phyloP scores from a whole-genome alignment of 2,797 vertebrate species.

The Pelodytes ibericus region DNA sequence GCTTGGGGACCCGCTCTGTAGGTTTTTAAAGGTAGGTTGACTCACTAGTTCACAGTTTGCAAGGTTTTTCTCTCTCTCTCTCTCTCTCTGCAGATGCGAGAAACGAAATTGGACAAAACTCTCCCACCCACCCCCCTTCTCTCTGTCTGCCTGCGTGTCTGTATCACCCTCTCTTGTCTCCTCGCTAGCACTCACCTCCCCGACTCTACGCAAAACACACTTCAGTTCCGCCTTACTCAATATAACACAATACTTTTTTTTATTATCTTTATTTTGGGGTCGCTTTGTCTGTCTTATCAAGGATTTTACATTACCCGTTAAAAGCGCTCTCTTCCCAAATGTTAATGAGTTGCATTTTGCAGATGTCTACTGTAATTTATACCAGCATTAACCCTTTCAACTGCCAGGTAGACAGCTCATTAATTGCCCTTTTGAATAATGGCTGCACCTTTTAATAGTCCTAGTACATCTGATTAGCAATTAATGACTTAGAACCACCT shows the following conservation, averaged over 20 bases:
- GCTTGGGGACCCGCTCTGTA: constrained; percentile 22
- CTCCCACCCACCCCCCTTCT: constrained; percentile 11
- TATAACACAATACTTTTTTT: constrained; percentile 29
- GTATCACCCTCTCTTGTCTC: constrained; percentile 28
- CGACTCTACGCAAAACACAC: neutral
- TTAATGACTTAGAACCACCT: too few relatives aligned
- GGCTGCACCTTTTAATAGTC: too few relatives aligned
- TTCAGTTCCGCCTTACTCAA: neutral
- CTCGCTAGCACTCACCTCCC: neutral
- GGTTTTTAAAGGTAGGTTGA: constrained; percentile 62
- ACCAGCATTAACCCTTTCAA: neutral
- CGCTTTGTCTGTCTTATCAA: neutral
- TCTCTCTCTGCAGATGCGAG: constrained; percentile 24
- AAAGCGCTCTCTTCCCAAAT: neutral
- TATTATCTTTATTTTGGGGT: too few relatives aligned
- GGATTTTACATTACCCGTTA: neutral
- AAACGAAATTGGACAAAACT: constrained; percentile 17
- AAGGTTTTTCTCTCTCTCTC: too few relatives aligned
- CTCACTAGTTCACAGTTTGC: constrained; percentile 58
- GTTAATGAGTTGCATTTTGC: neutral
- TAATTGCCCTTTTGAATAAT: too few relatives aligned
- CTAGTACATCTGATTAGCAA: too few relatives aligned
- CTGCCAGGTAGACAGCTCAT: neutral
- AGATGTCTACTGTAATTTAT: neutral
- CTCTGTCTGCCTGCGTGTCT: constrained; percentile 56